Evolutionary conservation across 64 coral and sea anemone genomes (phyloP), one percentile per base, ranked within the genome.

Genomic region (Acropora tenuis): DNA sequence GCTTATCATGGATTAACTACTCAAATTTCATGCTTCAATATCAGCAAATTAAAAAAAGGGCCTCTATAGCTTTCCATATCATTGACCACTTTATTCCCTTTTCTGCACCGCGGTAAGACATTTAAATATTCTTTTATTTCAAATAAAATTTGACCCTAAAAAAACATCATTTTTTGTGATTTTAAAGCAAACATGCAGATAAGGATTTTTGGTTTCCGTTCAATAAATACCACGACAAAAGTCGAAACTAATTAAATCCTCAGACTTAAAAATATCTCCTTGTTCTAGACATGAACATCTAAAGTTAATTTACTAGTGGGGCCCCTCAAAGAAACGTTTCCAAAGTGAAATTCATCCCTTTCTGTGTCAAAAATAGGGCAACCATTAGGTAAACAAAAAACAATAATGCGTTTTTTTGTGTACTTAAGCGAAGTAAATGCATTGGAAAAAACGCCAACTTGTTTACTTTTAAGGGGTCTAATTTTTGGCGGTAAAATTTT

Each of bases 381-480:
- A 1, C 6, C 63, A 2, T 47, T 6, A 12, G 60, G 65, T 20
- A 85, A 85, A 85, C 43, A 85, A 20, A 47, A 18, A 49, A 44
- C 80, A 66, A 40, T 48, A 12, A 85, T 71, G 45, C 17, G 60
- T 19, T 40, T 9, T 10, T 50, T 72, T 85, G 65, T 85, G 43
- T 85, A 48, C 47, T 71, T 69, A 48, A 72, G 65, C 46, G 8
- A 4, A 45, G 13, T 47, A 47, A 85, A 85, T 71, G 59, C 61
- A 85, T 85, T 85, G 72, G 42, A 85, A n/a, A 10, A 85, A 72
- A 85, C 46, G 82, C 72, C 82, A 85, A 48, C 16, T 16, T 85
- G 46, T 85, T 85, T 85, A 65, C 45, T 6, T 68, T 85, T 45
- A 71, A 49, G 18, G 65, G 19, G 65, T 8, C 16, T 71, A 85